phyloP scores from a whole-genome alignment of 1,140 invertebrate species.

The Neuroterus valhalla region DNA sequence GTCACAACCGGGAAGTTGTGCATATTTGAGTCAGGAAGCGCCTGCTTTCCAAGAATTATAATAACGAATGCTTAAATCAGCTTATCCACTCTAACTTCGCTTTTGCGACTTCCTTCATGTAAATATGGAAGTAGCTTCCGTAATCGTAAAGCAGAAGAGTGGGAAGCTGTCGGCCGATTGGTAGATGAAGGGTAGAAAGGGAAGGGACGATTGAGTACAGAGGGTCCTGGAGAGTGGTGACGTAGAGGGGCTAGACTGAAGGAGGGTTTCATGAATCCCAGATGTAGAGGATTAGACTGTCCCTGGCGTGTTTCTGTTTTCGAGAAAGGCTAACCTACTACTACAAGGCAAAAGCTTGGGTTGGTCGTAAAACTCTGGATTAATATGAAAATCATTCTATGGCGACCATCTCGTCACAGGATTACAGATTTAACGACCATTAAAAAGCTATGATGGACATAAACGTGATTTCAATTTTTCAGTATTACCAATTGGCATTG shows the following conservation, averaged over 20 bases:
- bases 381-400: slow-evolving; percentile 49
- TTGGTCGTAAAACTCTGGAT: slow-evolving; percentile 34
- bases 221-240: slow-evolving; percentile 48
- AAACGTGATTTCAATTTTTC: not conserved
- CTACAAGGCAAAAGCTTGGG: slow-evolving; percentile 44
- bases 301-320: slow-evolving; percentile 68
- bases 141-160: slow-evolving; percentile 60
- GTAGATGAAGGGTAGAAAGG: slow-evolving; percentile 50
- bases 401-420: not conserved
- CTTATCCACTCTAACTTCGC: slow-evolving; percentile 72
- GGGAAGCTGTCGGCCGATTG: slow-evolving; percentile 66
- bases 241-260: slow-evolving; percentile 56
- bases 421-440: not conserved
- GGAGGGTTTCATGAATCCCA: slow-evolving; percentile 72
- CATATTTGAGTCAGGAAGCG: slow-evolving; percentile 53
- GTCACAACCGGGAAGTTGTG: not conserved
- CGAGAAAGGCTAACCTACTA: slow-evolving; percentile 60
- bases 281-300: slow-evolving; percentile 71
- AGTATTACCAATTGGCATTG: too few relatives aligned
- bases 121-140: slow-evolving; percentile 72
- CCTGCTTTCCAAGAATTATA: slow-evolving; percentile 70
- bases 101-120: slow-evolving; percentile 70
- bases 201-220: slow-evolving; percentile 47
- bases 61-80: slow-evolving; percentile 75
- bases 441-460: not conserved